Base-by-base conservation (phyloP, 2,113 vertebrate genomes). In the Vicugna pacos region DNA sequence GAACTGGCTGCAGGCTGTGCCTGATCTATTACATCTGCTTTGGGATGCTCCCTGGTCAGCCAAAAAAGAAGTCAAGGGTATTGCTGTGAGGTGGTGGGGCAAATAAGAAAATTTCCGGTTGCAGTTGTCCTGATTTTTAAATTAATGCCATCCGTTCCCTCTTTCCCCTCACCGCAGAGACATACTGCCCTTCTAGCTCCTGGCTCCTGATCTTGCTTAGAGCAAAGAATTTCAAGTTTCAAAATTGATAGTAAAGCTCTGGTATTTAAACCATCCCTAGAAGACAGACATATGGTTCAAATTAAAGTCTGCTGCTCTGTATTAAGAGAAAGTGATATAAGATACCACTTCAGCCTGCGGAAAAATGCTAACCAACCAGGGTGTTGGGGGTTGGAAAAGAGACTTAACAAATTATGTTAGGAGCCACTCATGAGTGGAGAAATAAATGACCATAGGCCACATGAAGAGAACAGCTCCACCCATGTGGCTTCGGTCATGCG, bases 221-320 rank as follows among this genome's bases (percentile, higher is more conserved):
- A 92, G 87, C 89, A 89, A 96, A 95, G 91, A 89, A 83, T 91
- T 97, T 84, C 67, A 86, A 64, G 65, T 92, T 69, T 93, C 82
- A 79, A 83, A 97, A 89, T 67, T 87, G 64, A 95, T 89, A 90
- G 7, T 72, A 93, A 92, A 91, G 88, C 65, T 65, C 38, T 94
- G 73, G 91, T 77, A 89, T 89, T 96, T 93, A 95, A 96, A 65
- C 58, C 46, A 62, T 94, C 91, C 76, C 58, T 87, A n/a, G 50
- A 70, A 95, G 46, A 91, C 54, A 92, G 82, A 85, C 96, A 95
- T 82, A 54, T 89, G 96, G 82, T 96, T 96, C 91, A 95, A 93
- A 93, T 98, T 96, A 93, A 88, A 94, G 62, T 52, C 89, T 91
- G 64, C 81, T 88, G 94, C 65, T 94, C n/a, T 65, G 15, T 82